Conservation (phyloP, 2,888 invertebrate species). For the Cataglyphis cursor region DNA sequence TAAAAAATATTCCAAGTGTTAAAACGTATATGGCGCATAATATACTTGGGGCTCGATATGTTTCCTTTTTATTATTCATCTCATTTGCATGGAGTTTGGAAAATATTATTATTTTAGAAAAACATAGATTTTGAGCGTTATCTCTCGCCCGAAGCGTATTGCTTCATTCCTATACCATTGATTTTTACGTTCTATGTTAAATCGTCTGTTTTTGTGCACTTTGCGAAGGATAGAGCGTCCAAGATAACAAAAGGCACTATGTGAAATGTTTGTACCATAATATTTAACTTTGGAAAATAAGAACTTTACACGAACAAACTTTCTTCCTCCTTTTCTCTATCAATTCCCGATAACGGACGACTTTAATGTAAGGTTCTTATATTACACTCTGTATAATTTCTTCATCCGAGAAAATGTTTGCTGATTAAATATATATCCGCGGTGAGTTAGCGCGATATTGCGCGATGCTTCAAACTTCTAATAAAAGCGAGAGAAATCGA, state of each 20-base stretch:
- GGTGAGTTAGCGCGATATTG: neutral
- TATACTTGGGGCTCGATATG: neutral
- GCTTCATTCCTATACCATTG: conserved; percentile 28
- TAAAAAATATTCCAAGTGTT: neutral
- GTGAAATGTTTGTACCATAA: conserved; percentile 18
- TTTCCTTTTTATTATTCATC: conserved; percentile 29
- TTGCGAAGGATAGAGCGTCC: neutral
- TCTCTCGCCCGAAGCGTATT: conserved; percentile 33
- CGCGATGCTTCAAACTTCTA: neutral
- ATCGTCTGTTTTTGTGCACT: conserved; percentile 36
- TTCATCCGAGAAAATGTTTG: conserved; percentile 26
- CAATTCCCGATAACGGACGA: neutral
- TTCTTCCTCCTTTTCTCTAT: neutral
- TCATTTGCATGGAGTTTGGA: conserved; percentile 21
- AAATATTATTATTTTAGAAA: conserved; percentile 49
- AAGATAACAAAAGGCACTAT: conserved; percentile 31
- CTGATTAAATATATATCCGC: conserved; percentile 12
- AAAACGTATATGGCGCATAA: conserved; percentile 7
- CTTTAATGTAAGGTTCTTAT: neutral
- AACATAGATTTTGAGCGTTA: conserved; percentile 27
- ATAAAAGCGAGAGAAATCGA: conserved; percentile 16
- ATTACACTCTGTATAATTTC: neutral
- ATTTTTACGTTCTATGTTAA: conserved; percentile 45
- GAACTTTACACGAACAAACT: neutral
- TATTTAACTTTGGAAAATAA: conserved; percentile 28